A percentile compares a stretch with the other conserved stretches of the same genome.
Evolutionary conservation across 2,888 invertebrate genomes (phyloP).

Genomic region (Elysia crispata): DNA sequence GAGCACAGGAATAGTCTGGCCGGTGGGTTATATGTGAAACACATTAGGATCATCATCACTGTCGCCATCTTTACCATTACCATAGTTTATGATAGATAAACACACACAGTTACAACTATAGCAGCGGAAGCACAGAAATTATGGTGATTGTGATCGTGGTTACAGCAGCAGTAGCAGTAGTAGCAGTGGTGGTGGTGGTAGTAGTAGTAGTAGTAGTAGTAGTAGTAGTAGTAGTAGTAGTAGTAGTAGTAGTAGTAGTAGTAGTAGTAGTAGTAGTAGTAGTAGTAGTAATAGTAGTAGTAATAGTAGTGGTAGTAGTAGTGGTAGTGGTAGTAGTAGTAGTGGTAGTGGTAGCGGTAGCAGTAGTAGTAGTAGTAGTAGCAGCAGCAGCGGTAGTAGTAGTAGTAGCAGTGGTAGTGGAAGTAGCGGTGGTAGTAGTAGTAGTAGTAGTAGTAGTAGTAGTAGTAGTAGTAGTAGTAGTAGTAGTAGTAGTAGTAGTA

Average conservation of each 20-base stretch:
- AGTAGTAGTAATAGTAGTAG: slow-evolving; percentile 4
- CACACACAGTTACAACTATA: no score
- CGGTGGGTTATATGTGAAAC: no score
- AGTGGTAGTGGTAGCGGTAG: no score
- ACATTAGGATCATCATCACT: no score
- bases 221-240: slow-evolving; percentile 3
- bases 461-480: slow-evolving; percentile 9
- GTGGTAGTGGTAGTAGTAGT: no score
- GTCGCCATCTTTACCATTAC: no score
- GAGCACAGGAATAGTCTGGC: slow-evolving; percentile 96
- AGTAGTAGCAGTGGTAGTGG: no score
- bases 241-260: slow-evolving; percentile 9
- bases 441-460: slow-evolving; percentile 9
- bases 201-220: slow-evolving; percentile 18
- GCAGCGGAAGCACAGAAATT: neutral
- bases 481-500: slow-evolving; percentile 9
- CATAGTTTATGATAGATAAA: no score
- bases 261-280: slow-evolving; percentile 9
- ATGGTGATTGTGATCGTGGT: no score
- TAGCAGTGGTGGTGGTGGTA: no score
- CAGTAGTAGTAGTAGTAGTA: neutral
- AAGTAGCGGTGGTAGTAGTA: no score
- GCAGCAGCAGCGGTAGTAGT: neutral
- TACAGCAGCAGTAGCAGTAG: no score
- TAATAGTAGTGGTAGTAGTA: slow-evolving; percentile 1